A percentile compares a stretch with the other conserved stretches of the same genome.
Evolutionary conservation across 2,797 vertebrate species (phyloP).

Genomic region (Pampus argenteus): DNA sequence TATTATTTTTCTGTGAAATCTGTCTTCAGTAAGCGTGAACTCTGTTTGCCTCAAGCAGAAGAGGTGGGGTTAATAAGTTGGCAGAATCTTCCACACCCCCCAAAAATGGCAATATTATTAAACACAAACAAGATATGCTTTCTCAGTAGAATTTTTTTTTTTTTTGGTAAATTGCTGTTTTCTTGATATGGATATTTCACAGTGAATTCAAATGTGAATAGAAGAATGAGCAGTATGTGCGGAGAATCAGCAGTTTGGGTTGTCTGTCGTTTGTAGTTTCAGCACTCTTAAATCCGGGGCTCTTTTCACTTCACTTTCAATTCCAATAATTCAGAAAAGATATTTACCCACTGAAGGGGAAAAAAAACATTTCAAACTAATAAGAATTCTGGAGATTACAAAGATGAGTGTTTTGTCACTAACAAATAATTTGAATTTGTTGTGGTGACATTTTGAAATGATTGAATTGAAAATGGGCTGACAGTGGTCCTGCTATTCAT

Average conservation of each 20-base stretch:
- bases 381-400: conserved; percentile 7
- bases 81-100: conserved; percentile 42
- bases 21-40: conserved; percentile 44
- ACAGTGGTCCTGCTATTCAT: conserved; percentile 52
- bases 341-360: background rate
- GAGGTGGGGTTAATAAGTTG: conserved; percentile 38
- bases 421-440: background rate
- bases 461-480: conserved; percentile 64
- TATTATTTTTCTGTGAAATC: conserved; percentile 64
- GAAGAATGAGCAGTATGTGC: conserved; percentile 51
- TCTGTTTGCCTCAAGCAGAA: conserved; percentile 56
- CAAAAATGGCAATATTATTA: conserved; percentile 66
- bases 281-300: conserved; percentile 46
- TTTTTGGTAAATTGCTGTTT: conserved; percentile 53
- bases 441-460: conserved; percentile 17
- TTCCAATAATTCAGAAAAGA: conserved; percentile 41
- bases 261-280: conserved; percentile 60
- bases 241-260: conserved; percentile 47
- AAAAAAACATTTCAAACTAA: conserved; percentile 4
- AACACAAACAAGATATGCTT: conserved; percentile 52
- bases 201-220: conserved; percentile 42
- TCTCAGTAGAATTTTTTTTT: conserved; percentile 39
- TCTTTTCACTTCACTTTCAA: conserved; percentile 63
- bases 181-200: conserved; percentile 43
- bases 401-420: background rate